Conservation (phyloP, 2,888 invertebrate genomes). For the Drosophila kanekoi region DNA sequence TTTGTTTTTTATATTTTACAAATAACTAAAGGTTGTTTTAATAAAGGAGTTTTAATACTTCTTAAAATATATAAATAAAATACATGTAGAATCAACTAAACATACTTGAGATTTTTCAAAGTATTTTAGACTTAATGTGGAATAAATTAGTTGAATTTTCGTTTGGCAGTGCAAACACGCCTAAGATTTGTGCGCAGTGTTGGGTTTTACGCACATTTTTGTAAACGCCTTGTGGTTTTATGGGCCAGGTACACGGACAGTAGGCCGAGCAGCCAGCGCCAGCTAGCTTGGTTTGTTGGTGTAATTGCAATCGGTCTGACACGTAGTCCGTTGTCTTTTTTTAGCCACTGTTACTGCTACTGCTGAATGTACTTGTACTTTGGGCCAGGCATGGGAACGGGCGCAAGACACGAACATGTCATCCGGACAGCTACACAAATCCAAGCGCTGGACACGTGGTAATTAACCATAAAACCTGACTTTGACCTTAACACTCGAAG, state of each 20-base stretch:
- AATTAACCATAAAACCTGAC: slow-evolving; percentile 81
- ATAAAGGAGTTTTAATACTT: too few species aligned
- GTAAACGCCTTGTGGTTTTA: slow-evolving; percentile 50
- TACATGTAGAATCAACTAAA: too few species aligned
- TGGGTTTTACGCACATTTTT: slow-evolving; percentile 31
- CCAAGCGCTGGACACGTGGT: slow-evolving; percentile 41
- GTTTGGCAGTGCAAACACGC: slow-evolving; percentile 13
- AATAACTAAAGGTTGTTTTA: too few species aligned
- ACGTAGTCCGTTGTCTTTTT: slow-evolving; percentile 18
- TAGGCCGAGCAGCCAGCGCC: slow-evolving; percentile 12
- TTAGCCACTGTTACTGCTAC: slow-evolving; percentile 17
- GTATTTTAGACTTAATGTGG: too few species aligned
- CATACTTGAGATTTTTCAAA: too few species aligned
- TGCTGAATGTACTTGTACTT: slow-evolving; percentile 21
- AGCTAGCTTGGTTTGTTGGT: slow-evolving; percentile 41
- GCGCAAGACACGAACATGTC: slow-evolving; percentile 44
- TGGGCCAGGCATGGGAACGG: slow-evolving; percentile 60
- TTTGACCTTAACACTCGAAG: slow-evolving; percentile 78
- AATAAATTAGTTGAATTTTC: neutral
- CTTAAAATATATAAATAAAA: too few species aligned
- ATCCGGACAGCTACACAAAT: slow-evolving; percentile 40
- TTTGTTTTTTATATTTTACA: neutral
- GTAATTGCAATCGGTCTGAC: slow-evolving; percentile 32
- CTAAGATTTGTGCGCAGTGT: slow-evolving; percentile 3
- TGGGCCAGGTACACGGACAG: slow-evolving; percentile 41